Evolutionary conservation across 2,888 invertebrate species (phyloP), one percentile per base, ranked within the genome.

Genomic region (Chelonus formosanus): DNA sequence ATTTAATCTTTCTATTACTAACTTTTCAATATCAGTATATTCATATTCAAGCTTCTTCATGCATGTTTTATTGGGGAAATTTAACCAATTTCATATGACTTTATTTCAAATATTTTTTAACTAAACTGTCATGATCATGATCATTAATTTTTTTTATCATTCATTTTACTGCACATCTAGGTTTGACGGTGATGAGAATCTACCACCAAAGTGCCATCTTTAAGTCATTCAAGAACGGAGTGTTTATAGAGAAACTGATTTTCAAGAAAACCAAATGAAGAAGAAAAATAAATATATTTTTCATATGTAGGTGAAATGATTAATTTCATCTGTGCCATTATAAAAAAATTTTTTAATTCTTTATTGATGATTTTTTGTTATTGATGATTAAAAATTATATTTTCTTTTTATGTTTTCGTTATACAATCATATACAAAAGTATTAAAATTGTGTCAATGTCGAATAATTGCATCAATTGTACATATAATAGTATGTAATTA

Each of bases 181-280:
- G 81, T 69, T 76, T 68, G 76, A 78, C 69, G 75, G 73, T 67
- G 69, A 72, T 69, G 61, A 69, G 66, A 71, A 67, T 67, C 67
- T 45, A 65, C 71, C 81, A 44, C 79, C 80, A 61, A 81, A 71
- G 70, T 79, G 79, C 69, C 83, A 75, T 59, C 81, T 83, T 40
- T 83, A 76, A 82, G 73, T 76, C 34, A 20, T 20, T 20, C 20
- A 20, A 20, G 20, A 20, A 2, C 2, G 20, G 2, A 20, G 20
- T 1, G 20, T 20, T 20, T 20, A 20, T 20, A 20, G 20, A 20
- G 20, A 20, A 20, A 20, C 20, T 20, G 20, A 20, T 20, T 20
- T 20, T 20, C 20, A 20, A 20, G 20, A 1, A 2, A 20, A 40
- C 5, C 35, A 34, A 34, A 58, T 47, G 8, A 58, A n/a, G 20